Conservation (phyloP, 2,113 vertebrate species). For the Burhinus bistriatus region DNA sequence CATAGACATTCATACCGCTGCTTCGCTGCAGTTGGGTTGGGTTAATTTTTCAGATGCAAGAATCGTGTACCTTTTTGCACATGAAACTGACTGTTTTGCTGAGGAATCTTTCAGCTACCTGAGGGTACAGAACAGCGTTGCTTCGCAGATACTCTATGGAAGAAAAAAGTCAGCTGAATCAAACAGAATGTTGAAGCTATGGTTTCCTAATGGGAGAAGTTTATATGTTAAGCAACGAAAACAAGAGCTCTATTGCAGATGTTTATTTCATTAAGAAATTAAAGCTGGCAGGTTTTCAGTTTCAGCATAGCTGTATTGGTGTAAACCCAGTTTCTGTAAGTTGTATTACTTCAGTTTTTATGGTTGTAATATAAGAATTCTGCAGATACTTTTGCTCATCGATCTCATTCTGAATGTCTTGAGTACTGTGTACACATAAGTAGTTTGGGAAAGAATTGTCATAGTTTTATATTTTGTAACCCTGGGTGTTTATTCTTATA, state of each 20-base stretch:
- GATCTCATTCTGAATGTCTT: background rate
- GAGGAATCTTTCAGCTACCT: background rate
- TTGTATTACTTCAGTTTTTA: background rate
- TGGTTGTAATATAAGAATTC: background rate
- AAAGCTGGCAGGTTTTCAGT: background rate
- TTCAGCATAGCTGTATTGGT: background rate
- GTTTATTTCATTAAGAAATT: conserved; percentile 27
- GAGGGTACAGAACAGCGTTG: background rate
- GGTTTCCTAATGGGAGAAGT: background rate
- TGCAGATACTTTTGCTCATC: background rate
- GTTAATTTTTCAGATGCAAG: background rate
- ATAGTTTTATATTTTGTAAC: background rate
- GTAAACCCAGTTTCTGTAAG: background rate
- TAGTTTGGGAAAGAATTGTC: background rate
- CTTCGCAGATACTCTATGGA: background rate
- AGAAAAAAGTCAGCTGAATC: background rate
- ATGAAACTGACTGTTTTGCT: background rate
- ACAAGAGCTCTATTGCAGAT: background rate
- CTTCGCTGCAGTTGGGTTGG: background rate
- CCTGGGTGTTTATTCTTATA: background rate
- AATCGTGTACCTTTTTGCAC: background rate
- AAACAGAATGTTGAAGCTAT: conserved; percentile 7
- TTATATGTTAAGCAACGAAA: conserved; percentile 14
- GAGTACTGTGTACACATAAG: background rate
- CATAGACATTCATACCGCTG: background rate